Percentiles rank a stretch among this genome's conserved stretches.
phyloP scores from a whole-genome alignment of 2,113 vertebrate genomes.

The Tamias sibiricus region DNA sequence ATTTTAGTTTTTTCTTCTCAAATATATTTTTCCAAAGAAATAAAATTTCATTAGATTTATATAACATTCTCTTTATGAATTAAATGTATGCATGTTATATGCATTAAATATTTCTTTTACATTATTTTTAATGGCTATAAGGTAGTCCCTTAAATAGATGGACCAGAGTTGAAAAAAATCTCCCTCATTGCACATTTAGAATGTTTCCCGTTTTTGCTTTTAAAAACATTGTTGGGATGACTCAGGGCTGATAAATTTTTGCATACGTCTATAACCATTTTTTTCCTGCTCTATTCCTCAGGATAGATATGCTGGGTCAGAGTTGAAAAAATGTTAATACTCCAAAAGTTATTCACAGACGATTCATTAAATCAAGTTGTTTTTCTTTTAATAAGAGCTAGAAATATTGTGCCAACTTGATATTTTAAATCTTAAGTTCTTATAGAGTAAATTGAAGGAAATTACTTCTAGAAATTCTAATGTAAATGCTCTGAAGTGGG shows the following conservation, averaged over 20 bases:
- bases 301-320: background rate
- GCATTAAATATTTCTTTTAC: background rate
- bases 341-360: constrained; percentile 15
- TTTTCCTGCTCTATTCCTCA: background rate
- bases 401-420: constrained; percentile 32
- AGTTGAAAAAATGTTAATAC: constrained; percentile 29
- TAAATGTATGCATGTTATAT: background rate
- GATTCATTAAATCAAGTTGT: constrained; percentile 9
- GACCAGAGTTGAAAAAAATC: background rate
- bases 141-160: background rate
- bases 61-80: constrained; percentile 23
- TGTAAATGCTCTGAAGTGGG: background rate
- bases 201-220: background rate
- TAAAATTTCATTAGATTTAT: background rate
- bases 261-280: background rate
- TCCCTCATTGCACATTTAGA: background rate
- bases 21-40: background rate
- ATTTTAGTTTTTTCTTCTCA: background rate
- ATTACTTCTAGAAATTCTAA: constrained; percentile 47
- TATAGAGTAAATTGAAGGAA: constrained; percentile 64
- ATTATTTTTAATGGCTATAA: constrained; percentile 26
- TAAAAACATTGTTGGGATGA: background rate
- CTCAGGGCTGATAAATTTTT: background rate
- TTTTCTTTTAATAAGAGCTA: constrained; percentile 7
- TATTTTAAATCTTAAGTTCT: constrained; percentile 37